phyloP scores from a whole-genome alignment of 2,888 invertebrate genomes.

The Folsomia manolachei region DNA sequence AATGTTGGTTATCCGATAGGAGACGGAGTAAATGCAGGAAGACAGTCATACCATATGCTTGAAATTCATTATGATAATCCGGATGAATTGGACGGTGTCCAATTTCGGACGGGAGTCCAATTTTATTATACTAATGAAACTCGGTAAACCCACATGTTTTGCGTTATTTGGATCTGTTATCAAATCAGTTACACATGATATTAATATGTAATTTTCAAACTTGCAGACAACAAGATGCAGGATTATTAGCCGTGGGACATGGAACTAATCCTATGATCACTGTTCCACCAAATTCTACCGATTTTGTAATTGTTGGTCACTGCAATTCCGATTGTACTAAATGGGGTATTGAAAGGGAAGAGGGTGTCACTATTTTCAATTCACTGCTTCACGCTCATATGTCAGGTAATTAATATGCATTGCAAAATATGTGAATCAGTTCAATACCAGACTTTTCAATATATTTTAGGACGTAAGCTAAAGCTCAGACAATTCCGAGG shows the following conservation, averaged over 20 bases:
- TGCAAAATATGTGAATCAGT: too few species aligned
- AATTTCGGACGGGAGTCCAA: constrained; percentile 73
- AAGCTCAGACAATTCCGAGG: constrained; percentile 35
- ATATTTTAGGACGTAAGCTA: constrained; percentile 21
- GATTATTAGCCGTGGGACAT: constrained; percentile 2
- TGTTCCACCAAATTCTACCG: constrained; percentile 8
- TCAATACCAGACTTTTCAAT: too few species aligned
- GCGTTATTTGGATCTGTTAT: too few species aligned
- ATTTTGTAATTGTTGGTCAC: constrained; percentile 3
- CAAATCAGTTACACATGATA: too few species aligned
- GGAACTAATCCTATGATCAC: neutral
- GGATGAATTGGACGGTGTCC: constrained; percentile 29
- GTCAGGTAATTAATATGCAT: neutral
- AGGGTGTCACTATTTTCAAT: neutral
- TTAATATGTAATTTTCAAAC: too few species aligned
- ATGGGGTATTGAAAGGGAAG: neutral
- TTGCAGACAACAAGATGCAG: constrained; percentile 10
- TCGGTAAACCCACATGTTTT: constrained; percentile 53
- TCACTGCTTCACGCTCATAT: neutral
- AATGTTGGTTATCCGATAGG: constrained; percentile 13
- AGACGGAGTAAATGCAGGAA: neutral
- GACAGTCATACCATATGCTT: neutral
- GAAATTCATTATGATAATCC: constrained; percentile 87
- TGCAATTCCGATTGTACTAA: constrained; percentile 8
- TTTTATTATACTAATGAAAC: constrained; percentile 72